These are phyloP conservation scores for Dryocosmus kuriphilus DNA, from an alignment of 2,888 invertebrate genomes.

Conservation along the genomic window DNA sequence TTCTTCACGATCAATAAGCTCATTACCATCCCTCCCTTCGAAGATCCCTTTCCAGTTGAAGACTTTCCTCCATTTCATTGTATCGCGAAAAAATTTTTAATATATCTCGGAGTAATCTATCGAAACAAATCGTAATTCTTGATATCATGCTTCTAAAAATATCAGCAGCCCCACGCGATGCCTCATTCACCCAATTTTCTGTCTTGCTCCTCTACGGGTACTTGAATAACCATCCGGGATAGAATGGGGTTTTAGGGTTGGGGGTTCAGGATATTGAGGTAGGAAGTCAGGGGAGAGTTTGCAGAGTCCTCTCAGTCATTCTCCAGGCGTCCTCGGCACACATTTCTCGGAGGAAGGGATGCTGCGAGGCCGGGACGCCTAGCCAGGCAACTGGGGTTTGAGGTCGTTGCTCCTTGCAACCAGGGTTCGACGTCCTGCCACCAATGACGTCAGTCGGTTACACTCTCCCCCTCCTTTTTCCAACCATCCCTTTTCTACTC, in stretches of 20 bases:
- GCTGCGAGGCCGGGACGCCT: constrained; percentile 60
- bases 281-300: constrained; percentile 25
- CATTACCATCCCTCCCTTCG: too few relatives aligned
- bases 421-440: constrained; percentile 72
- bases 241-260: neutral
- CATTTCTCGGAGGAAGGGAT: constrained; percentile 58
- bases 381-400: constrained; percentile 71
- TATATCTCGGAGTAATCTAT: neutral
- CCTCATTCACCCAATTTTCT: constrained; percentile 70
- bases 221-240: constrained; percentile 21
- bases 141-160: constrained; percentile 64
- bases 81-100: neutral
- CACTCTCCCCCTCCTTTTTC: constrained; percentile 55
- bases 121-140: constrained; percentile 50
- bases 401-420: constrained; percentile 72
- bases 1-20: too few relatives aligned
- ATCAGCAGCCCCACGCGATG: constrained; percentile 44
- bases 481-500: constrained; percentile 19
- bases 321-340: constrained; percentile 65
- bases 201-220: constrained; percentile 41
- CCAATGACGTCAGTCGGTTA: constrained; percentile 73
- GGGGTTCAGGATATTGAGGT: neutral
- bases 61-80: neutral
- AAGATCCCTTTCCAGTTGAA: too few relatives aligned
- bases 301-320: constrained; percentile 48